Conservation (phyloP, 1,140 invertebrate species). For the Dolichoris vasculosae region DNA sequence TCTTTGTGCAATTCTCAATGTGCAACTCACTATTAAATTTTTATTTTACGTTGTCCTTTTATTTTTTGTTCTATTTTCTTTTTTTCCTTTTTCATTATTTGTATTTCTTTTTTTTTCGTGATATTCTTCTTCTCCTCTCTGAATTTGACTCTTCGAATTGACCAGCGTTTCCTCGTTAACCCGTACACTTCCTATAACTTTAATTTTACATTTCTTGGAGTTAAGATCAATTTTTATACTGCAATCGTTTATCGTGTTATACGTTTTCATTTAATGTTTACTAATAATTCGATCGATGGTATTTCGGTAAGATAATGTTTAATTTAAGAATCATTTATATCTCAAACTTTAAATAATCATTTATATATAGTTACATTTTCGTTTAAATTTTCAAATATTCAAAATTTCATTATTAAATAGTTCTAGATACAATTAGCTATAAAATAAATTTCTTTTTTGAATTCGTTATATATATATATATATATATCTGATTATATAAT, state of each 20-base stretch:
- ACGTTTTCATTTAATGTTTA: not conserved
- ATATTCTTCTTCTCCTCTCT: slow-evolving; percentile 32
- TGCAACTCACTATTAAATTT: slow-evolving; percentile 18
- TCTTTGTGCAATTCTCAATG: slow-evolving; percentile 22
- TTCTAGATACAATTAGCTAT: not conserved
- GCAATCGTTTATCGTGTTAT: not conserved
- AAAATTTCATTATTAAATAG: not conserved
- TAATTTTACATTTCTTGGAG: not conserved
- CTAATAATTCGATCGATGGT: not conserved
- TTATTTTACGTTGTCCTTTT: not conserved
- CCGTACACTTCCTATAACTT: slow-evolving; percentile 14
- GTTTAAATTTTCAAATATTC: not conserved
- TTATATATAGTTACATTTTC: not conserved
- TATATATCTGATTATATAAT: not conserved
- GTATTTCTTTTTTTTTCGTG: not conserved
- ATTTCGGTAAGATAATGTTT: no score
- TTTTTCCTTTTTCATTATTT: no score
- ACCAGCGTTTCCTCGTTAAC: slow-evolving; percentile 40
- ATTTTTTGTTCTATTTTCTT: not conserved
- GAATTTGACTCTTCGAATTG: slow-evolving; percentile 53
- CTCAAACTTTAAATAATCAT: no score
- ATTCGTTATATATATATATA: not conserved
- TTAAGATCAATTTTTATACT: not conserved
- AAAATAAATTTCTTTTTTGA: not conserved
- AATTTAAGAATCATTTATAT: no score